Conservation (phyloP, 2,113 vertebrate genomes). For the Microtus richardsoni region DNA sequence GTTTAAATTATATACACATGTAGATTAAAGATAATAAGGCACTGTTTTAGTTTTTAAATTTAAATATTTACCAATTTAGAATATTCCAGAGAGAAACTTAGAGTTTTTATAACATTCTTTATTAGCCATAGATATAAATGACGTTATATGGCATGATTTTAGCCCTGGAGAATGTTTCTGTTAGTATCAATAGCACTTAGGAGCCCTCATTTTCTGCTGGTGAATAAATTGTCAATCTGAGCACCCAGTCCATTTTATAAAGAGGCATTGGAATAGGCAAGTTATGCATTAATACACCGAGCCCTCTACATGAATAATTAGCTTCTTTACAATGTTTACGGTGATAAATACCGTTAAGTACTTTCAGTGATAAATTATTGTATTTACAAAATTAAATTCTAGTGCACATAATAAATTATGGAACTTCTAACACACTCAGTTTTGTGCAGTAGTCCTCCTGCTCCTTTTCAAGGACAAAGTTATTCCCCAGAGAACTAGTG, state of each 20-base stretch:
- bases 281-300: conserved; percentile 6
- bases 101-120: conserved; percentile 3
- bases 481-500: background rate
- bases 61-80: conserved; percentile 30
- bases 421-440: background rate
- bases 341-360: conserved; percentile 61
- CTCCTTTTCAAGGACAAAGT: background rate
- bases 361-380: conserved; percentile 39
- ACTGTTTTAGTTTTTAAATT: conserved; percentile 17
- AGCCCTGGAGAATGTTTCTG: background rate
- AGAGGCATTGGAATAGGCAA: conserved; percentile 6
- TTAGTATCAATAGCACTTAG: background rate
- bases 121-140: conserved; percentile 17
- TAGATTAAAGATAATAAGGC: background rate
- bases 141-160: conserved; percentile 12
- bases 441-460: background rate
- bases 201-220: background rate
- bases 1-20: background rate
- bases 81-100: background rate
- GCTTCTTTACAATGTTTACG: conserved; percentile 12
- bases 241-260: conserved; percentile 54
- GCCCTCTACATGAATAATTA: conserved; percentile 54
- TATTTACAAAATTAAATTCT: conserved; percentile 59
- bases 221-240: conserved; percentile 20
- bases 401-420: conserved; percentile 21